phyloP scores from a whole-genome alignment of 2,888 invertebrate species.

The Trissoscelio sp. region DNA sequence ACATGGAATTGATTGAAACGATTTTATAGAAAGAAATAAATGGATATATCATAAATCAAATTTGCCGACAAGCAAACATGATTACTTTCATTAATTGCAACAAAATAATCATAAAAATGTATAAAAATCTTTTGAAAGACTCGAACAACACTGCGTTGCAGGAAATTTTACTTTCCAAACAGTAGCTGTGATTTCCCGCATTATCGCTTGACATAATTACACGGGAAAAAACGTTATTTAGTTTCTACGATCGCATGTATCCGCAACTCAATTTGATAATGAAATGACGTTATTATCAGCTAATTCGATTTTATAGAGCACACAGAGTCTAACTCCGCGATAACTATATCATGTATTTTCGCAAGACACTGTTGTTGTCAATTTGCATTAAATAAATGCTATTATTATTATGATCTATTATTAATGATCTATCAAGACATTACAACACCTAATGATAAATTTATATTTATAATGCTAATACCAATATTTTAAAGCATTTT shows the following conservation, averaged over 20 bases:
- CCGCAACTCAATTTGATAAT: slow-evolving; percentile 32
- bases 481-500: no score
- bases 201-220: slow-evolving; percentile 50
- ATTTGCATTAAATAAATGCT: slow-evolving; percentile 31
- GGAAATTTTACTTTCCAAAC: slow-evolving; percentile 29
- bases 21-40: no score
- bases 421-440: slow-evolving; percentile 9
- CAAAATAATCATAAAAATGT: no score
- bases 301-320: slow-evolving; percentile 40
- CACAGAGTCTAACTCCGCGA: slow-evolving; percentile 1
- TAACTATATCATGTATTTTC: slow-evolving; percentile 39
- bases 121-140: no score
- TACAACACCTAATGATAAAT: slow-evolving; percentile 9
- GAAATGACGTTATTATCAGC: slow-evolving; percentile 26
- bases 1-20: no score
- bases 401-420: slow-evolving; percentile 27
- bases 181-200: slow-evolving; percentile 23
- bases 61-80: no score
- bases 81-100: no score
- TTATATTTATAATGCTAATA: no score
- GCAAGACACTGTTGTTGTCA: slow-evolving; percentile 40
- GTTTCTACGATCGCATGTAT: slow-evolving; percentile 11
- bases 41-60: no score
- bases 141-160: neutral
- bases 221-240: slow-evolving; percentile 27